Evolutionary conservation across 2,113 vertebrate genomes (phyloP), one percentile per base, ranked within the genome.

Genomic region (Acrocephalus arundinaceus): DNA sequence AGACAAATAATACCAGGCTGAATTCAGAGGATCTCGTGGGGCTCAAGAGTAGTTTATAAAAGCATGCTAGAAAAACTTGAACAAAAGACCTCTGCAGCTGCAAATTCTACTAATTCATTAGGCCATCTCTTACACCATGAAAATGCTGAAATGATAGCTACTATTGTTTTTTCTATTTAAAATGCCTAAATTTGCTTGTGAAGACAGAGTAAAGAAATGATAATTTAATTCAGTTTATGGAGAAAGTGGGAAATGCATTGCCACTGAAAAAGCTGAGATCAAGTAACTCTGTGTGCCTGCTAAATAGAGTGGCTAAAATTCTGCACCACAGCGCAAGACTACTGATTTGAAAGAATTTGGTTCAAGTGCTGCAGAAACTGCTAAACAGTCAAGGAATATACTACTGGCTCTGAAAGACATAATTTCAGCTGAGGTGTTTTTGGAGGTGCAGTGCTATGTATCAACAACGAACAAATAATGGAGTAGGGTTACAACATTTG

Each of bases 261-360:
- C 80, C n/a, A 72, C 61, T 49, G 52, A 65, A 78, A 82, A 58
- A 89, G n/a, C 77, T 57, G 76, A 72, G 70, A 82, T 81, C 83
- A 54, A 85, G 71, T 65, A 78, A 92, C 52, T 78, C 13, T 17
- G 21, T 24, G 28, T 28, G 58, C 31, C 58, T 76, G 70, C 62
- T 92, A 78, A 89, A 92, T 12, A 75, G 57, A 91, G 61, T 62
- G 45, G 25, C 66, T 89, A 61, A 65, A 95, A 87, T 87, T 89
- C 84, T 85, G 57, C 66, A 94, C 80, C 59, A 66, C 35, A 37
- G 59, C 39, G 71, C 27, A 84, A 33, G 5, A 21, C 48, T 71
- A 81, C 27, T 65, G 91, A 85, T 94, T 87, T 55, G 54, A 55
- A 81, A 89, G 45, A 89, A 68, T 72, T 85, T 54, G 49, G 70